Evolutionary conservation across 1,140 invertebrate species (phyloP), one percentile per base, ranked within the genome.

Genomic region (Antheraea pernyi): DNA sequence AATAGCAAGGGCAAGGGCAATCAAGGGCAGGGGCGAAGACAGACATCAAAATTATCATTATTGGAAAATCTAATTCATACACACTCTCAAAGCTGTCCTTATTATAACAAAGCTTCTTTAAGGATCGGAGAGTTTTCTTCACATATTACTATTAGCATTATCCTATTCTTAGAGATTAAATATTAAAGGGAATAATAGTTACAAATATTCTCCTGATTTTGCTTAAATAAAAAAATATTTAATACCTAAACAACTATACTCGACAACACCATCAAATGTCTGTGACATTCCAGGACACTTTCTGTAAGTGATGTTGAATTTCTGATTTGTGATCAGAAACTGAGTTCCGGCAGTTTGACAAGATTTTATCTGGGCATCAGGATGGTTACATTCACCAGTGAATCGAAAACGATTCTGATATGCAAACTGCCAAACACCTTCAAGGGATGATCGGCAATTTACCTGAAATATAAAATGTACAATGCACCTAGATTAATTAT

Each of bases 281-380:
- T 96, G 97, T 30, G 93, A 93, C 94, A 94, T 94, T 61, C 96
- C 97, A 62, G 94, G 90, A 89, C 98, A 99, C 83, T 96, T 95
- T 71, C 96, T 96, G 85, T 99, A 99, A 8, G 97, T 98, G 68
- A 99, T 98, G 79, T 98, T 97, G 79, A 99, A 99, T 82, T 99
- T 98, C 86, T 99, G 97, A 93, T 99, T 99, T 37, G 98, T 97
- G 75, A 99, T 99, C 53, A 98, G 95, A 90, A 98, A 99, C 87
- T 99, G 97, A 13, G 98, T 98, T 70, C 98, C 98, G 46, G 98
- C 97, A 13, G 97, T 97, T 93, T 99, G 98, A 92, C 98, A 99
- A 0, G 98, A 99, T 79, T 95, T 95, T 73, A 99, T 98, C 78
- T 96, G 95, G 7, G 97, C 97, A 89, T 98, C 97, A 0, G 96